Percentiles rank a stretch among this genome's conserved stretches.
phyloP scores from a whole-genome alignment of 2,888 invertebrate species.

The Noctua janthina region DNA sequence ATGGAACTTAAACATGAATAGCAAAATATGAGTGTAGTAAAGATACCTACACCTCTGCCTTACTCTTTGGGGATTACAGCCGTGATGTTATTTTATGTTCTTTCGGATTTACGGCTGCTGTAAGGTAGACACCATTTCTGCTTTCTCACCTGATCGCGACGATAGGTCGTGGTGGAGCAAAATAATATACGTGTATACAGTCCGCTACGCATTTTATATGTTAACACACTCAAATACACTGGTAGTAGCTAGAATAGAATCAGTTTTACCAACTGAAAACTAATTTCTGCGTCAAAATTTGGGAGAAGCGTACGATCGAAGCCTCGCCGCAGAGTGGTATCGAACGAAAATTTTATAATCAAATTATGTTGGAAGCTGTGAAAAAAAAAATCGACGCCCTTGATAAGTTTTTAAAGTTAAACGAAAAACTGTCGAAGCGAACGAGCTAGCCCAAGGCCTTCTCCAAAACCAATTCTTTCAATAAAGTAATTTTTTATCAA shows the following conservation, averaged over 20 bases:
- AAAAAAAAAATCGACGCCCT: slow-evolving; percentile 1
- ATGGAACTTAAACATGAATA: neutral
- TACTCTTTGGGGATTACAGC: neutral
- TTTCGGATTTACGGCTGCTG: neutral
- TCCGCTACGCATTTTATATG: no score
- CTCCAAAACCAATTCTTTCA: slow-evolving; percentile 17
- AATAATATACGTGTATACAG: no score
- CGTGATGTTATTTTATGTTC: neutral
- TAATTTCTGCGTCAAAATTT: neutral
- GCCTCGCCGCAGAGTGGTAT: neutral
- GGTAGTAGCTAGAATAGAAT: neutral
- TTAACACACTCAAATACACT: neutral
- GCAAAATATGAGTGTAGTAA: no score
- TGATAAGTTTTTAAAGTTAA: slow-evolving; percentile 21
- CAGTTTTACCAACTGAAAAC: neutral
- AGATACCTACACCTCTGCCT: neutral
- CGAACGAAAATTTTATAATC: neutral
- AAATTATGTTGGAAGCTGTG: slow-evolving; percentile 6
- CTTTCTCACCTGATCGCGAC: neutral
- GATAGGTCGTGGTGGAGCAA: no score
- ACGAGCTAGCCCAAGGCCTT: neutral
- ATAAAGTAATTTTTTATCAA: slow-evolving; percentile 51
- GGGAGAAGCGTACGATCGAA: neutral
- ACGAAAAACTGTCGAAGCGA: slow-evolving; percentile 16
- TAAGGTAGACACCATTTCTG: neutral